These are phyloP conservation scores for Penaeus monodon DNA, from an alignment of 2,888 invertebrate genomes.

Conservation along the genomic window DNA sequence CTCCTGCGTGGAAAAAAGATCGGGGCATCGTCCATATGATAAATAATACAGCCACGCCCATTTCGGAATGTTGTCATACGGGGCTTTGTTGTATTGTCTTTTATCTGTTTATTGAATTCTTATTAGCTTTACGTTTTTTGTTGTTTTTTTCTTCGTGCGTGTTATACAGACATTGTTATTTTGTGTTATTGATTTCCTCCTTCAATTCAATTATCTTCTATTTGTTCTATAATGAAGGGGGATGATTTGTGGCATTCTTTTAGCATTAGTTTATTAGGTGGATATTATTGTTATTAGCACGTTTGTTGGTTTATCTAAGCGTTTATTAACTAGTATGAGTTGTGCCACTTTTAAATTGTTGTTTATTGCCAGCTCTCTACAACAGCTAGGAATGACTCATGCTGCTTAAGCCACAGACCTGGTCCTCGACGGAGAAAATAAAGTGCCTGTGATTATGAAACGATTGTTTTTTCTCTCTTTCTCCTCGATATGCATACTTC, in stretches of 20 bases:
- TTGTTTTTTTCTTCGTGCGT: slow-evolving; percentile 1
- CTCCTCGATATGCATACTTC: not conserved
- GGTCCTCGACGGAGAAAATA: too few relatives aligned
- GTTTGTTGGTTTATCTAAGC: too few relatives aligned
- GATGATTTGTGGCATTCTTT: not conserved
- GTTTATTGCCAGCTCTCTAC: too few relatives aligned
- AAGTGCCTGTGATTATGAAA: too few relatives aligned
- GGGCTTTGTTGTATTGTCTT: slow-evolving; percentile 32
- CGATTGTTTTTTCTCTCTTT: not conserved
- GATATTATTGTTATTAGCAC: too few relatives aligned
- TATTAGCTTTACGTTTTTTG: slow-evolving; percentile 23
- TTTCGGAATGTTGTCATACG: slow-evolving; percentile 7
- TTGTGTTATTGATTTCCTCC: not conserved
- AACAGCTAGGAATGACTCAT: too few relatives aligned
- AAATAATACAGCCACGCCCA: slow-evolving; percentile 40
- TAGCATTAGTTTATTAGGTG: not conserved
- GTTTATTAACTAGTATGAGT: too few relatives aligned
- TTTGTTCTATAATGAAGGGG: slow-evolving; percentile 12
- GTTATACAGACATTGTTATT: not conserved
- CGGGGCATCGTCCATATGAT: slow-evolving; percentile 18
- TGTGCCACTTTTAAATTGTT: too few relatives aligned
- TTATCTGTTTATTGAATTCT: slow-evolving; percentile 41
- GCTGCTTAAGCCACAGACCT: too few relatives aligned
- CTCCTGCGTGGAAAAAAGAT: not conserved
- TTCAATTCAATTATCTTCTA: slow-evolving; percentile 2